Conservation (phyloP, 2,113 vertebrate species). For the Callorhinus ursinus region DNA sequence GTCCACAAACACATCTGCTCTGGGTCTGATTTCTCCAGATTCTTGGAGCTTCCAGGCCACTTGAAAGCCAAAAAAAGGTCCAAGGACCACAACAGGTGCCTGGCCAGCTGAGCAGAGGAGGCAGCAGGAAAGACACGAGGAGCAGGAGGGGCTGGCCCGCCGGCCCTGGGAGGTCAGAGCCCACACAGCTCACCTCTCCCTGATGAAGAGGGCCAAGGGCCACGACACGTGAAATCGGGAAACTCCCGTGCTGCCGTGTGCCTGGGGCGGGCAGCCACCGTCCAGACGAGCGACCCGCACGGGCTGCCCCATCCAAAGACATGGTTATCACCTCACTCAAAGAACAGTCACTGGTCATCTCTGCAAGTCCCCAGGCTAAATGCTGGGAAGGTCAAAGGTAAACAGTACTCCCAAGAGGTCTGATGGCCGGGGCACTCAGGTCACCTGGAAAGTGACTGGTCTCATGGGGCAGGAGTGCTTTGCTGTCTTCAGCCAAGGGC, state of each 20-base stretch:
- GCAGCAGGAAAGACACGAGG: not conserved
- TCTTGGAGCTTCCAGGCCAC: not conserved
- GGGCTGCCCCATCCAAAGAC: not conserved
- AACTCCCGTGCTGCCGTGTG: not conserved
- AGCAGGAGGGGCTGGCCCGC: not conserved
- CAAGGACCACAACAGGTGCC: not conserved
- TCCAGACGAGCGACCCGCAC: not conserved
- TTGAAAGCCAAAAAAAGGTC: not conserved
- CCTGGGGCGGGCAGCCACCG: not conserved
- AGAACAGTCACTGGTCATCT: not conserved
- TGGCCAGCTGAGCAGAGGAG: not conserved
- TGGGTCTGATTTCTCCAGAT: not conserved
- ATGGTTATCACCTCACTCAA: not conserved
- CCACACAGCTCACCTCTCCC: not conserved
- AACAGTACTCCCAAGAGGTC: not conserved
- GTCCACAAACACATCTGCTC: not conserved
- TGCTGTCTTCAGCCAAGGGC: not conserved
- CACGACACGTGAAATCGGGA: fast-evolving
- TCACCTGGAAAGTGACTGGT: fast-evolving
- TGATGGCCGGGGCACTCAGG: fast-evolving
- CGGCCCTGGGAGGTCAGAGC: not conserved
- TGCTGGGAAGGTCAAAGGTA: not conserved
- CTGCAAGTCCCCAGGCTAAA: not conserved
- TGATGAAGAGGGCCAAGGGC: fast-evolving
- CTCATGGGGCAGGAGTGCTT: not conserved